phyloP scores from a whole-genome alignment of 2,888 invertebrate genomes.

The Nephrotoma flavescens region DNA sequence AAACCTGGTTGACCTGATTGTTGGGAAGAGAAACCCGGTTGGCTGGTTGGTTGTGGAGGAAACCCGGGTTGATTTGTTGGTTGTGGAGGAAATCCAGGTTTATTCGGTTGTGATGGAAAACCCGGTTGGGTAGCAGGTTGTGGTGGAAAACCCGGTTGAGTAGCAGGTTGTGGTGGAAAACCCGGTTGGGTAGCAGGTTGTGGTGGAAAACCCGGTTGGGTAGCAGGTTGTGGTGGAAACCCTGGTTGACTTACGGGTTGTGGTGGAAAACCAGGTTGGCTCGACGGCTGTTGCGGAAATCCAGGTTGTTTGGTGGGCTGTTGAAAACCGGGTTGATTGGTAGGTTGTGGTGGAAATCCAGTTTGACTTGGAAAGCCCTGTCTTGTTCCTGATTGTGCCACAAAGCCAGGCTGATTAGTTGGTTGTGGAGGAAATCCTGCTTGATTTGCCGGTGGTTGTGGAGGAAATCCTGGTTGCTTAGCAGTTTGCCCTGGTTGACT shows the following conservation, averaged over 20 bases:
- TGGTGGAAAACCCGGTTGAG: constrained; percentile 7
- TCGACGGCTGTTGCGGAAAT: constrained; percentile 1
- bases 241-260: neutral
- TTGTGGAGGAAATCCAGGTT: neutral
- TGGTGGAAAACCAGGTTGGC: constrained; percentile 10
- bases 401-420: neutral
- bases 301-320: constrained; percentile 8
- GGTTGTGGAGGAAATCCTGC: constrained; percentile 8
- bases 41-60: constrained; percentile 8
- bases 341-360: constrained; percentile 7
- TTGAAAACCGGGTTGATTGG: constrained; percentile 10
- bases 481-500: constrained; percentile 9
- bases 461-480: constrained; percentile 6
- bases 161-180: constrained; percentile 8
- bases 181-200: constrained; percentile 7
- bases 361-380: constrained; percentile 5
- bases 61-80: neutral
- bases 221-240: constrained; percentile 3
- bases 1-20: constrained; percentile 11
- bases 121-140: constrained; percentile 17
- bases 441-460: constrained; percentile 4
- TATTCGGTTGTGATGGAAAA: constrained; percentile 14
- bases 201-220: neutral
- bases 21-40: constrained; percentile 15
- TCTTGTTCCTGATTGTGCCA: neutral